These are phyloP conservation scores for Ictalurus furcatus DNA, from an alignment of 2,113 vertebrate species.

Conservation along the genomic window DNA sequence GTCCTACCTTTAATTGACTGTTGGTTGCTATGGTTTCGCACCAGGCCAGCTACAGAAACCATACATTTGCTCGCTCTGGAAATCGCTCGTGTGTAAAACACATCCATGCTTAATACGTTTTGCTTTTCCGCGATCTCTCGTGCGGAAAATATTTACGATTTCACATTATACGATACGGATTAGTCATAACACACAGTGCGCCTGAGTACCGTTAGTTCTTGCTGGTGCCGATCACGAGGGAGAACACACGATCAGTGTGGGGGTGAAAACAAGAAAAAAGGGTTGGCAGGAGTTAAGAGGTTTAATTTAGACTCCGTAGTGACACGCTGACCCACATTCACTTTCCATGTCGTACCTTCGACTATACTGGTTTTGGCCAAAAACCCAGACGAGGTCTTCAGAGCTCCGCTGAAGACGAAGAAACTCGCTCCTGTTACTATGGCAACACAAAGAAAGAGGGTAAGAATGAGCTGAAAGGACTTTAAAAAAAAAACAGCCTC, in stretches of 20 bases:
- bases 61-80: neutral
- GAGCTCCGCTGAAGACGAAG: constrained; percentile 97
- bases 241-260: neutral
- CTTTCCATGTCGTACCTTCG: constrained; percentile 82
- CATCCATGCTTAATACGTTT: neutral
- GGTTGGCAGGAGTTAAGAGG: neutral
- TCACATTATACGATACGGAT: neutral
- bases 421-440: constrained; percentile 97
- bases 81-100: neutral
- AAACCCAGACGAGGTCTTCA: constrained; percentile 94
- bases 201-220: neutral
- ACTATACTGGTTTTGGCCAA: constrained; percentile 98
- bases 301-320: constrained; percentile 3
- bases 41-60: neutral
- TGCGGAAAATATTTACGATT: too few species aligned
- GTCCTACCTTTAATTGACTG: neutral
- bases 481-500: neutral
- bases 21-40: neutral
- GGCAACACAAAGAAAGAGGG: constrained; percentile 51
- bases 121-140: neutral
- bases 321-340: constrained; percentile 29
- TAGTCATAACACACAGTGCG: neutral
- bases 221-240: neutral
- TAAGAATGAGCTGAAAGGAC: constrained; percentile 16
- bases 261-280: neutral